These are phyloP conservation scores for Andrena dorsata DNA, from an alignment of 2,888 invertebrate species.

Conservation along the genomic window DNA sequence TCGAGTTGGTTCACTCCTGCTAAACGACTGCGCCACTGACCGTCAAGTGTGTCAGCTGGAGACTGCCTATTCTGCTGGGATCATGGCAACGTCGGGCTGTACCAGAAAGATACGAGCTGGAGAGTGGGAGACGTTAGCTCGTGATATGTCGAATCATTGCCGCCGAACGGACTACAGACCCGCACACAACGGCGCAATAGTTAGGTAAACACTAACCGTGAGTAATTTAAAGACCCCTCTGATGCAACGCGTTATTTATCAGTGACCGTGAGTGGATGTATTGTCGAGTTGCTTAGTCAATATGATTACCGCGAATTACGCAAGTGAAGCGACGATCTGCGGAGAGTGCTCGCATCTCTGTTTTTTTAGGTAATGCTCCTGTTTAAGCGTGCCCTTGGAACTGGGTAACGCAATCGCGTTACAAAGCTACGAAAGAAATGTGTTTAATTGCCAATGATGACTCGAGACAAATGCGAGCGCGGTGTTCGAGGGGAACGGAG, in stretches of 20 bases:
- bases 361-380: too few relatives aligned
- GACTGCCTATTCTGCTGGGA: neutral
- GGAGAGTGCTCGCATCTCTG: too few relatives aligned
- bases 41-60: neutral
- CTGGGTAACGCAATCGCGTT: too few relatives aligned
- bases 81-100: neutral
- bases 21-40: neutral
- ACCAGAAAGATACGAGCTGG: neutral
- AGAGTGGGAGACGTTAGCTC: slow-evolving; percentile 3
- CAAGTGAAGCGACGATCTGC: neutral
- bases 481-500: neutral
- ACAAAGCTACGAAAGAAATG: too few relatives aligned
- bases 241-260: neutral
- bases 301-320: neutral
- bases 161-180: neutral
- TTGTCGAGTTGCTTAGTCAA: neutral
- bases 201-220: neutral
- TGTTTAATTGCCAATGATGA: too few relatives aligned
- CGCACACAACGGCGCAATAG: too few relatives aligned
- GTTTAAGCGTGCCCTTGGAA: too few relatives aligned
- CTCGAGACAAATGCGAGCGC: too few relatives aligned
- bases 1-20: neutral
- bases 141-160: neutral
- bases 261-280: too few relatives aligned
- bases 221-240: neutral